Percentiles rank a stretch among this genome's conserved stretches.
Evolutionary conservation across 2,797 vertebrate species (phyloP).

Genomic region (Sebastes matsubarae): DNA sequence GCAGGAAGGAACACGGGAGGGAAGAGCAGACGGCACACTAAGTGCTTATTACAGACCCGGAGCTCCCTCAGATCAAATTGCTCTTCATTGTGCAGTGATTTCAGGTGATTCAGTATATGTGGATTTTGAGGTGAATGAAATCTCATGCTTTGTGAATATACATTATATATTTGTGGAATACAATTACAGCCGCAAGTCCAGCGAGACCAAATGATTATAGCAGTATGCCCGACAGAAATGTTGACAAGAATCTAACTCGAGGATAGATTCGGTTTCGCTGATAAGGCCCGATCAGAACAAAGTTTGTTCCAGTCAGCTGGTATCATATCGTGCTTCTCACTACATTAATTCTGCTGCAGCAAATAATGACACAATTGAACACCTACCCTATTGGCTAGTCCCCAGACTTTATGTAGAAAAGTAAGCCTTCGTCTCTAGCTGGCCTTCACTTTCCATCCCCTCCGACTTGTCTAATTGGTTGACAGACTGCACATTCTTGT

Average conservation of each 20-base stretch:
- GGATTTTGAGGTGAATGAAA: not conserved
- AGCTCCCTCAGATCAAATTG: conserved; percentile 6
- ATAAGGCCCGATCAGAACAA: conserved; percentile 11
- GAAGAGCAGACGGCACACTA: conserved; percentile 7
- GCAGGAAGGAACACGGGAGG: conserved; percentile 42
- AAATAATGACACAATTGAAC: conserved; percentile 13
- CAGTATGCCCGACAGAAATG: conserved; percentile 1
- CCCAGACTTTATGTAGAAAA: conserved; percentile 8
- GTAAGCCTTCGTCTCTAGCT: not conserved
- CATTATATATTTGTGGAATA: not conserved
- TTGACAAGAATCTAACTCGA: conserved; percentile 10
- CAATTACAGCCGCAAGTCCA: not conserved
- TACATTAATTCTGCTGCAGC: conserved; percentile 16
- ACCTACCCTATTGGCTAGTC: not conserved
- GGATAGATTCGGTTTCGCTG: conserved; percentile 31
- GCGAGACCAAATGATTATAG: not conserved
- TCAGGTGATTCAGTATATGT: not conserved
- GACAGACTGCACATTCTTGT: not conserved
- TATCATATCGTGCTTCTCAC: conserved; percentile 18
- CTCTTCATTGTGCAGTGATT: not conserved
- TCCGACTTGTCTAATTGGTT: not conserved
- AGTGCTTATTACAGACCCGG: conserved; percentile 20
- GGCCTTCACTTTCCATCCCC: not conserved
- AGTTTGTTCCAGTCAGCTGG: conserved; percentile 21
- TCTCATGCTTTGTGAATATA: not conserved